Evolutionary conservation across 2,113 vertebrate genomes (phyloP).

Genomic region (Halcyon malimbica): DNA sequence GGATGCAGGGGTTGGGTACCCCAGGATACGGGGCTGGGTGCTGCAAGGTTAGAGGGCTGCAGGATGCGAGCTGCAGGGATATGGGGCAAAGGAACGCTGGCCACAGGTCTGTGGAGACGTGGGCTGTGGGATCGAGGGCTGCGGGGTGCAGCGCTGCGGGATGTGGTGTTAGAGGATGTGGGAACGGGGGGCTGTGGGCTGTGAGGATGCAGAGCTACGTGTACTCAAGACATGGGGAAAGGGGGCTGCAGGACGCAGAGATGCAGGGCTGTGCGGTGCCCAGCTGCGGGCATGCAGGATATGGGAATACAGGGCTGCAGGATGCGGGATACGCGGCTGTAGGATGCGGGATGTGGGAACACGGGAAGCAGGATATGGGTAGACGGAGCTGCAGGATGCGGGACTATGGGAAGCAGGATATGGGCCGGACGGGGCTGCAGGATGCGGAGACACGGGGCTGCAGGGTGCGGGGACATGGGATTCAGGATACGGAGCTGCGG

Average conservation of each 20-base stretch:
- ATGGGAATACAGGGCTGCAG: conserved; percentile 26
- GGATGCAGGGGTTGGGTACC: background rate
- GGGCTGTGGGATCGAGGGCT: background rate
- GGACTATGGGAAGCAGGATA: conserved; percentile 63
- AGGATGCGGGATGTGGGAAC: background rate
- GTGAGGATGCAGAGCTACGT: background rate
- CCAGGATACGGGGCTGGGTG: background rate
- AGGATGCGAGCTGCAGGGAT: background rate
- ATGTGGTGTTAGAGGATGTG: background rate
- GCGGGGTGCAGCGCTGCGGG: background rate
- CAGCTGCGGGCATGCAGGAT: conserved; percentile 4
- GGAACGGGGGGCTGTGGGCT: background rate
- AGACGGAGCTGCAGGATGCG: conserved; percentile 32
- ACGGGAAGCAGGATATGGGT: conserved; percentile 26
- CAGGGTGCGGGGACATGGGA: background rate
- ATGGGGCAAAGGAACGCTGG: background rate
- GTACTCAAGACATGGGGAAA: background rate
- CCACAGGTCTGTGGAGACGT: background rate
- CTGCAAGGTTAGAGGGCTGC: background rate
- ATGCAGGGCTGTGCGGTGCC: background rate
- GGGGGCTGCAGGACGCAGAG: no score
- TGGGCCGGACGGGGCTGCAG: conserved; percentile 28
- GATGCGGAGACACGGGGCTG: background rate
- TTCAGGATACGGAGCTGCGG: background rate
- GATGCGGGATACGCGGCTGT: conserved; percentile 34